Percentiles rank a stretch among this genome's conserved stretches.
Evolutionary conservation across 2,888 invertebrate species (phyloP).

Genomic region (Hartigia nigra): DNA sequence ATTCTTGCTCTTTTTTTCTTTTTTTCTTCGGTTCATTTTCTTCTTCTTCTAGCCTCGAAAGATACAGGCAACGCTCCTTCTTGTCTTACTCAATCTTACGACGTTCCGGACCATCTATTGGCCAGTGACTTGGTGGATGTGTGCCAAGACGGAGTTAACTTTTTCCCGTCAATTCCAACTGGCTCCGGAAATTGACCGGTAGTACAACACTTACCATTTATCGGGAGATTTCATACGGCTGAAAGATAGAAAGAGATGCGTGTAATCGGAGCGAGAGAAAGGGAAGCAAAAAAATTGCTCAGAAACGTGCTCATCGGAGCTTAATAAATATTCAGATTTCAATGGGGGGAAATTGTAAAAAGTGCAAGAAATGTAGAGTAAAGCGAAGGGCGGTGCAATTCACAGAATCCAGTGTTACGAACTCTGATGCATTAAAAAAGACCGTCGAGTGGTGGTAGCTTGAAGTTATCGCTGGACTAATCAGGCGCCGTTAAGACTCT

Average conservation of each 20-base stretch:
- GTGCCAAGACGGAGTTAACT: slow-evolving; percentile 49
- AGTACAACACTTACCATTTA: slow-evolving; percentile 19
- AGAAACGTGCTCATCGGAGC: not conserved
- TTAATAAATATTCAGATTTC: not conserved
- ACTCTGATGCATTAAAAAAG: not conserved
- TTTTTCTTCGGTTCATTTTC: not conserved
- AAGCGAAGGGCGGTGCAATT: not conserved
- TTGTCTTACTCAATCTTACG: slow-evolving; percentile 21
- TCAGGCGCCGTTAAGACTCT: not conserved
- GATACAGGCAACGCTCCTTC: not conserved
- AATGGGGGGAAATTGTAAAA: not conserved
- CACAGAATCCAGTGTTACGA: not conserved
- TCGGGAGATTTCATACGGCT: slow-evolving; percentile 9
- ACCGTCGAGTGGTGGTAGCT: not conserved
- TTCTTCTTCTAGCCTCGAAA: not conserved
- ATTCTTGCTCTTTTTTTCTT: not conserved
- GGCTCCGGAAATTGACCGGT: slow-evolving; percentile 45
- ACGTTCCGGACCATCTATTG: slow-evolving; percentile 44
- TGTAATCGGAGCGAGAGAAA: not conserved
- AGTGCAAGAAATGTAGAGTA: not conserved
- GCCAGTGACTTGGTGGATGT: slow-evolving; percentile 40
- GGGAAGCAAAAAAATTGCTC: not conserved
- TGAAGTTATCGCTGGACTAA: slow-evolving; percentile 3
- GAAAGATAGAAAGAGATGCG: not conserved
- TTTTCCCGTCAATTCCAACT: slow-evolving; percentile 37